Percentiles rank a stretch among this genome's conserved stretches.
These are phyloP conservation scores for Huso huso DNA, from an alignment of 2,797 vertebrate genomes.

Conservation along the genomic window DNA sequence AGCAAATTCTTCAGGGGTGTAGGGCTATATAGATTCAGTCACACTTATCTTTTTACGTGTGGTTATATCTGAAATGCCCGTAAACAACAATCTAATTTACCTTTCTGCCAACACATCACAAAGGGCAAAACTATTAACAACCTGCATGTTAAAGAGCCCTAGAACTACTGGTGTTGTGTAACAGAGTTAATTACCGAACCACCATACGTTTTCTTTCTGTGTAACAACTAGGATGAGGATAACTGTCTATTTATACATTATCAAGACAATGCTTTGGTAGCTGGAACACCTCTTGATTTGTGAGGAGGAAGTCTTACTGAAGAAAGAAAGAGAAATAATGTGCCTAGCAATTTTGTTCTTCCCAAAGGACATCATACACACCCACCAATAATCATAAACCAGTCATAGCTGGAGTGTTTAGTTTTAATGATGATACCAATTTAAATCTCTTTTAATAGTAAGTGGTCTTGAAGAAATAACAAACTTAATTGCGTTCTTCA, in stretches of 20 bases:
- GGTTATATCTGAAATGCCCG: too few species aligned
- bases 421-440: conserved; percentile 21
- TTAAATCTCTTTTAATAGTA: conserved; percentile 21
- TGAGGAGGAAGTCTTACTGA: conserved; percentile 25
- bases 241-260: neutral
- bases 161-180: too few species aligned
- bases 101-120: too few species aligned
- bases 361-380: conserved; percentile 10
- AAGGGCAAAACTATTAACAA: too few species aligned
- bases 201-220: too few species aligned
- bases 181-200: too few species aligned
- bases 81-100: too few species aligned
- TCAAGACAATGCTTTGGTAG: neutral
- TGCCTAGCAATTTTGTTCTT: conserved; percentile 8
- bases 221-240: too few species aligned
- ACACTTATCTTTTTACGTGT: too few species aligned
- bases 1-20: too few species aligned
- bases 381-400: conserved; percentile 44
- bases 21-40: too few species aligned
- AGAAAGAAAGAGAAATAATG: conserved; percentile 38
- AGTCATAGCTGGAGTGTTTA: conserved; percentile 33
- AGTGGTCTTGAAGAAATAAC: neutral
- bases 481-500: neutral
- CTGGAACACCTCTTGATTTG: conserved; percentile 30
- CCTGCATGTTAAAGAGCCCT: too few species aligned